Evolutionary conservation across 2,797 vertebrate genomes (phyloP).

Genomic region (Eulemur mongoz): DNA sequence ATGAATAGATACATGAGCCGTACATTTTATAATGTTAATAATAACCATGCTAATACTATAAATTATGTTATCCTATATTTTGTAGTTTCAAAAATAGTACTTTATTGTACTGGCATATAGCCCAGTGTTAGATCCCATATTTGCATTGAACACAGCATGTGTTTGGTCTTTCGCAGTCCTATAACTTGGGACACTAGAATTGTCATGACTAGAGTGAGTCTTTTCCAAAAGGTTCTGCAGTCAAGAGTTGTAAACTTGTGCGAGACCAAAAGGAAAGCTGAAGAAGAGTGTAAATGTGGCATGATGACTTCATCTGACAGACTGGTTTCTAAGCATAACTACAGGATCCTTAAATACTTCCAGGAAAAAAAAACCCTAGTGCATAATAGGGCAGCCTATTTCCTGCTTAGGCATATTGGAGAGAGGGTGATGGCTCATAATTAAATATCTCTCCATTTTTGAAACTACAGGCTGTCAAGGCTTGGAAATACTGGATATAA

Average conservation of each 20-base stretch:
- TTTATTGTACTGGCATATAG: background rate
- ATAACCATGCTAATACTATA: background rate
- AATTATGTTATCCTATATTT: background rate
- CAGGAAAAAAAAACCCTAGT: background rate
- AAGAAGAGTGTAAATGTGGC: background rate
- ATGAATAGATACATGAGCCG: background rate
- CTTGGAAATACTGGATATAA: conserved; percentile 28
- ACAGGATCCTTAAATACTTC: background rate
- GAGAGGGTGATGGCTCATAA: background rate
- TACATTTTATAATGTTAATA: background rate
- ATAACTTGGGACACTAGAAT: background rate
- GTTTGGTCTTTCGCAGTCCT: background rate
- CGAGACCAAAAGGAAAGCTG: background rate
- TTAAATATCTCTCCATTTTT: conserved; percentile 21
- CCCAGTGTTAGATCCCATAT: background rate
- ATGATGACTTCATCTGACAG: background rate
- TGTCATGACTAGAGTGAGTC: background rate
- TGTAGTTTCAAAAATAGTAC: background rate
- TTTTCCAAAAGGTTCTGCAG: background rate
- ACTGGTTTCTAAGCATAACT: background rate
- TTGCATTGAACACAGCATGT: background rate
- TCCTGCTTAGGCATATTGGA: background rate
- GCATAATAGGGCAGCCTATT: background rate
- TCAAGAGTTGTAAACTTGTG: background rate
- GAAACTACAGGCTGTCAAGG: background rate